Conservation (phyloP, 2,113 vertebrate species). For the Rhabdomys dilectus region DNA sequence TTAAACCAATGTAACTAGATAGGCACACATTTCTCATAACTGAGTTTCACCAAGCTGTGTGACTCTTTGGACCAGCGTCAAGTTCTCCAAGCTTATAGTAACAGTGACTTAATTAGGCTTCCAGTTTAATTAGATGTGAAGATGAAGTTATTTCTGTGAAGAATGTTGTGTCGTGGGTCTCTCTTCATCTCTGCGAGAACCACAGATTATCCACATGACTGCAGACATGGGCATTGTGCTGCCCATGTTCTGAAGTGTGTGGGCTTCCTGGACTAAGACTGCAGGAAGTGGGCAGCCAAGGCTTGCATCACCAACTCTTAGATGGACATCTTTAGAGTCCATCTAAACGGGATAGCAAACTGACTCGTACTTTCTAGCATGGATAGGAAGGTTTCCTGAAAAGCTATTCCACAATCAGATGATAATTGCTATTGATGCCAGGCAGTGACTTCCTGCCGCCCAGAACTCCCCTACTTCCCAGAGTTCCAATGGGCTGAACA, state of each 20-base stretch:
- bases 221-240: background rate
- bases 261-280: background rate
- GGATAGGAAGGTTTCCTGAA: conserved; percentile 20
- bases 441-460: background rate
- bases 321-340: conserved; percentile 48
- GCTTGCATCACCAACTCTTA: background rate
- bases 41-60: conserved; percentile 33
- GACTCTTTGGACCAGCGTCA: conserved; percentile 21
- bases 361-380: background rate
- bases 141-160: conserved; percentile 28
- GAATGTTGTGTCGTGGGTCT: conserved; percentile 6
- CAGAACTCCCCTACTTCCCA: background rate
- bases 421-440: background rate
- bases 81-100: conserved; percentile 51
- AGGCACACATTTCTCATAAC: conserved; percentile 59
- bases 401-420: conserved; percentile 1
- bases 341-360: background rate
- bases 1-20: conserved; percentile 55
- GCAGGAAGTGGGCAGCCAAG: background rate
- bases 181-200: conserved; percentile 29
- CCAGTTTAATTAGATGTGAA: conserved; percentile 68
- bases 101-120: conserved; percentile 63
- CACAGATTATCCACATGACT: background rate
- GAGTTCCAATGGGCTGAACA: background rate
- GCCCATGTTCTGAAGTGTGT: conserved; percentile 5